These are phyloP conservation scores for Margaritifera margaritifera DNA, from an alignment of 2,888 invertebrate species.

Conservation along the genomic window DNA sequence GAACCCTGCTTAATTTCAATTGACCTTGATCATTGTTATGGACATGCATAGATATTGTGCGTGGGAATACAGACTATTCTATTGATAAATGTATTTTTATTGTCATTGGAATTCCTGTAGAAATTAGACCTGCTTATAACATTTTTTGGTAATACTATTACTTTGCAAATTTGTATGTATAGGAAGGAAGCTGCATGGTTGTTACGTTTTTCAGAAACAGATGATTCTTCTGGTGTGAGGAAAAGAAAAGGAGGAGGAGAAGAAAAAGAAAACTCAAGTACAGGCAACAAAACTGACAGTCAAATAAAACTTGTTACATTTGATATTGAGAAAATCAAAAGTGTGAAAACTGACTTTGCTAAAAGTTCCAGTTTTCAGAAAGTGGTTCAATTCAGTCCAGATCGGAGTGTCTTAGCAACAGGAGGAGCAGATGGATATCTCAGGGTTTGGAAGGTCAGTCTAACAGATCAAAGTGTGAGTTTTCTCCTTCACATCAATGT, in stretches of 20 bases:
- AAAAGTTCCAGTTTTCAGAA: constrained; percentile 88
- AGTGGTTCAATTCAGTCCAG: constrained; percentile 85
- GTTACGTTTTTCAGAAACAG: constrained; percentile 15
- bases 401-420: constrained; percentile 88
- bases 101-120: too few species aligned
- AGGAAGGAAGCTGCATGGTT: too few species aligned
- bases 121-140: too few species aligned
- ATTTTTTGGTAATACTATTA: too few species aligned
- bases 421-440: constrained; percentile 92
- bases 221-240: constrained; percentile 8
- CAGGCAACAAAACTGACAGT: constrained; percentile 10
- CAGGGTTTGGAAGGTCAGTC: constrained; percentile 83
- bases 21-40: too few species aligned
- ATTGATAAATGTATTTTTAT: too few species aligned
- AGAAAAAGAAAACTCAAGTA: constrained; percentile 12
- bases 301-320: constrained; percentile 66
- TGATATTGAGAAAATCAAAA: constrained; percentile 66
- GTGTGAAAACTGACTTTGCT: constrained; percentile 70
- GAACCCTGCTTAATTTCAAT: too few species aligned
- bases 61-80: too few species aligned
- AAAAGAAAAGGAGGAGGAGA: constrained; percentile 44
- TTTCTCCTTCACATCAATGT: neutral
- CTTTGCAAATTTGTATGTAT: too few species aligned
- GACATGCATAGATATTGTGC: too few species aligned
- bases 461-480: neutral